Evolutionary conservation across 2,113 vertebrate genomes (phyloP), one percentile per base, ranked within the genome.

Genomic region (Burhinus bistriatus): DNA sequence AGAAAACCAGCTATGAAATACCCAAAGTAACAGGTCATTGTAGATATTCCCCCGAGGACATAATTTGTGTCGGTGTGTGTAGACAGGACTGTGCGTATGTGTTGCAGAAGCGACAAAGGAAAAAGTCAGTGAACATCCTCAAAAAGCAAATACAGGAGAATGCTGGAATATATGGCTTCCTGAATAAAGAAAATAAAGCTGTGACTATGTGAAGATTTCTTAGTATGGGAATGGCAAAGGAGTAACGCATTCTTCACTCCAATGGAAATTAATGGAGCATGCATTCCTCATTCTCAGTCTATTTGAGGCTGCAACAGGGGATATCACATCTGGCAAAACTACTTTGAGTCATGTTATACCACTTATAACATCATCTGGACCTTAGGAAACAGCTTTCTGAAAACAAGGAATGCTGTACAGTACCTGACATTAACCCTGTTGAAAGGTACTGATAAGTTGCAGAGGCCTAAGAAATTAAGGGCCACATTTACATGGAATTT

Each of bases 241-340:
- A 89, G 82, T 96, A 94, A 95, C 22, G 38, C 69, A 91, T 96
- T 96, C 93, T 98, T 94, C 95, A 94, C 90, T 96, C 82, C 90
- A 65, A 29, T 76, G 95, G 95, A 93, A 94, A 96, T 94, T 93
- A 90, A 95, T 70, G 96, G 97, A 96, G 83, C 83, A 25, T 72
- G 87, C 40, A 68, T 87, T 89, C 66, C 86, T 96, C 96, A 86
- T 95, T 92, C 61, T 84, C 87, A 96, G 96, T 84, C 97, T 96
- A 94, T 95, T 97, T 77, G 81, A 96, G 96, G 44, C 84, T 68
- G 93, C 92, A 92, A 89, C 93, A 66, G 93, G 65, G 90, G 97
- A 94, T 81, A 83, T 90, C 94, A 96, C 94, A 94, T 96, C 96
- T 93, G 97, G 97, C 94, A 94, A 95, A 97, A 97, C 97, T 95